phyloP scores from a whole-genome alignment of 1,140 invertebrate genomes.

The Drosophila sp. region DNA sequence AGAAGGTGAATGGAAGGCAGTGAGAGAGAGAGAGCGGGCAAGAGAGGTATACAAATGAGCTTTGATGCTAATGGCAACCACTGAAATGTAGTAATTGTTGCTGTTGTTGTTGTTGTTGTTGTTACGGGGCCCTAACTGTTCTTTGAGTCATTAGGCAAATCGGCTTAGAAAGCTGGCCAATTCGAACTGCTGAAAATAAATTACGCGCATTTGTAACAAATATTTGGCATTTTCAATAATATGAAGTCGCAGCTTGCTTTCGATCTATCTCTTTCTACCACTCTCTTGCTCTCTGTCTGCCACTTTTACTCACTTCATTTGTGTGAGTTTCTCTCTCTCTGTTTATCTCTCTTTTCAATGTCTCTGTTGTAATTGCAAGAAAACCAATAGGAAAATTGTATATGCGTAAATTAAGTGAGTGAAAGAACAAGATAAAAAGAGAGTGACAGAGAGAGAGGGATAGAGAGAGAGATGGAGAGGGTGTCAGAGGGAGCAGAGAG shows the following conservation, averaged over 20 bases:
- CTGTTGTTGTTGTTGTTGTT: constrained; percentile 22
- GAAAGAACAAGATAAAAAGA: neutral
- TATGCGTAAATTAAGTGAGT: constrained; percentile 51
- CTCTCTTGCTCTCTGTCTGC: neutral
- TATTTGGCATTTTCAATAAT: constrained; percentile 68
- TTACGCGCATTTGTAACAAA: constrained; percentile 66
- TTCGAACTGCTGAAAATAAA: constrained; percentile 40
- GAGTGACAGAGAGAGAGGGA: neutral
- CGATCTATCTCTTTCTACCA: constrained; percentile 2
- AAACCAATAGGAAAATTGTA: constrained; percentile 42
- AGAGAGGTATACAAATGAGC: neutral
- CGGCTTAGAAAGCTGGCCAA: constrained; percentile 58
- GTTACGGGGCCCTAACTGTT: constrained; percentile 54
- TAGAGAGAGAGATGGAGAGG: neutral
- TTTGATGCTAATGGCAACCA: constrained; percentile 20
- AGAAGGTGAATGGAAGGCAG: neutral
- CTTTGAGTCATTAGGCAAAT: constrained; percentile 66
- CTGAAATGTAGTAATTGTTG: constrained; percentile 19
- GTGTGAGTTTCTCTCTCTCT: neutral
- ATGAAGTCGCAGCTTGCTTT: constrained; percentile 27
- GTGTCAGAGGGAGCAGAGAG: neutral
- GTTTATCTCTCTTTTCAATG: neutral
- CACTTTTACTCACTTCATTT: no score
- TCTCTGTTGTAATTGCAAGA: constrained; percentile 49
- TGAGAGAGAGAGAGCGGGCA: constrained; percentile 15